These are phyloP conservation scores for Agrypnia vestita DNA, from an alignment of 1,140 invertebrate genomes.

Conservation along the genomic window DNA sequence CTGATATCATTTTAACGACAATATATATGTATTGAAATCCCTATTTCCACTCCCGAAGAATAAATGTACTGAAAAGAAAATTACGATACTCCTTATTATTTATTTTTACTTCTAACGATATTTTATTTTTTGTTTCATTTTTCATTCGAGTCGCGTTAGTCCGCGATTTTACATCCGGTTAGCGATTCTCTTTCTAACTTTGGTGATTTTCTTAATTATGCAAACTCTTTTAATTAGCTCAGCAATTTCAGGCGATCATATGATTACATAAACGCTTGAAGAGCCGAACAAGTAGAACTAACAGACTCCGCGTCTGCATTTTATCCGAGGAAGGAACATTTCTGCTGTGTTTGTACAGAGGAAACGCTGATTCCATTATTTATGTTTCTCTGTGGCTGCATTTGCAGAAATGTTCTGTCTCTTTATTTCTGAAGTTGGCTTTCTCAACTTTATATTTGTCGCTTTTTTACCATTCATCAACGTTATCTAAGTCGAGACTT, in stretches of 20 bases:
- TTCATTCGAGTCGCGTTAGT: too few relatives aligned
- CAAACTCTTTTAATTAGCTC: too few relatives aligned
- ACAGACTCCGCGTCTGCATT: too few relatives aligned
- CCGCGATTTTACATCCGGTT: conserved; percentile 8
- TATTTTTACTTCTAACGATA: neutral
- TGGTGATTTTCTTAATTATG: too few relatives aligned
- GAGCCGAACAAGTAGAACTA: too few relatives aligned
- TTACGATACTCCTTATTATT: conserved; percentile 27
- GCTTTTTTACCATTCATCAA: conserved; percentile 15
- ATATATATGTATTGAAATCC: too few relatives aligned
- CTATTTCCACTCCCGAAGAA: neutral
- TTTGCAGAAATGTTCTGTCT: neutral
- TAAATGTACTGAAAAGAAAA: conserved; percentile 7
- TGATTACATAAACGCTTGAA: too few relatives aligned
- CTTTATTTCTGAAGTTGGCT: neutral
- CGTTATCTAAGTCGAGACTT: conserved; percentile 15
- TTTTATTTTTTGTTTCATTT: conserved; percentile 23
- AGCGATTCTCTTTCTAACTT: too few relatives aligned
- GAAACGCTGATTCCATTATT: neutral
- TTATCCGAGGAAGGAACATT: neutral
- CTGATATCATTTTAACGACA: too few relatives aligned
- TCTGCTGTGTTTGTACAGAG: neutral
- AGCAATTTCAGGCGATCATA: too few relatives aligned
- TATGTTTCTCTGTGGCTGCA: conserved; percentile 1
- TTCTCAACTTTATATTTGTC: conserved; percentile 17